Base-by-base conservation (phyloP, 2,888 invertebrate genomes). In the Heterodera filipjevi region DNA sequence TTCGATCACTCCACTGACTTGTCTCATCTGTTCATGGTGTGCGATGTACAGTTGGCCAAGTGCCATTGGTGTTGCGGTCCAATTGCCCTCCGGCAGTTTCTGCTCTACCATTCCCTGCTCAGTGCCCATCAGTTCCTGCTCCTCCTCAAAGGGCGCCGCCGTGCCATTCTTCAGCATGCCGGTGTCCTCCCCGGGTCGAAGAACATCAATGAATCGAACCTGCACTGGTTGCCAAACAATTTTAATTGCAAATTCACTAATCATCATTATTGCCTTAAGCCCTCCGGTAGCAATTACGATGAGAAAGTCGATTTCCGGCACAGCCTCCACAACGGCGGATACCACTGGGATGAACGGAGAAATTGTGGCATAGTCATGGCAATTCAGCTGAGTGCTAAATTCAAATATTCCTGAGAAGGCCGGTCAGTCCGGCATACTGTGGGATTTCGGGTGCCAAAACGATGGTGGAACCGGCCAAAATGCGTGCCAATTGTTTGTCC, bases 341-440 rank as follows among this genome's bases (percentile, higher is more conserved):
- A 87, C 71, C 12, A 88, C 77, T 22, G 81, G 76, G 59, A 84
- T 82, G 81, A 88, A 88, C 16, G 88, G 88, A 5, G 84, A 83
- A 72, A 88, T 84, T 14, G 87, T 86, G 33, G 82, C 84, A 80
- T 88, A 88, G 79, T 88, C 88, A 79, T 88, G 88, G 70, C 88
- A 88, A 70, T 86, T 87, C 33, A 86, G 71, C 81, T 87, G 87
- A 3, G 87, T 86, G 73, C 73, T 73, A n/a, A 59, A 59, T 49
- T 0, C 39, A 39, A 0, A 27, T 27, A 27, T 19, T 53, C 19
- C 22, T 5, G 53, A 22, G 22, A 53, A 53, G 5, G 53, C 5
- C 53, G 12, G n/a, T 0, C 19, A 53, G 16, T 53, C 2, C 1
- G 0, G 19, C 53, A 27, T 35, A 75, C 59, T 86, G 84, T 27